Evolutionary conservation across 2,113 vertebrate genomes (phyloP).

Genomic region (Ammodytes dubius): DNA sequence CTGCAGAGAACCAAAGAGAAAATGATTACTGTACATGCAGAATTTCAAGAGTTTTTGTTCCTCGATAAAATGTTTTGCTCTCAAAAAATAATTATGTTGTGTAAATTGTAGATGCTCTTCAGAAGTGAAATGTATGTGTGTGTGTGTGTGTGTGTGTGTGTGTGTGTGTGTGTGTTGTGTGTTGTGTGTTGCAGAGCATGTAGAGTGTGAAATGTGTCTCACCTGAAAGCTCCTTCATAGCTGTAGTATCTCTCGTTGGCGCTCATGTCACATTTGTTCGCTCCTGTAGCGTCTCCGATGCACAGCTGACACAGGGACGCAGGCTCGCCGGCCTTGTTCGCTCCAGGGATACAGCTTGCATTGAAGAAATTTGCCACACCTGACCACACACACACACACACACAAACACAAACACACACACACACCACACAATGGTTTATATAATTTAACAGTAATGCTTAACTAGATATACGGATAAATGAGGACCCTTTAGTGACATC

Average conservation of each 20-base stretch:
- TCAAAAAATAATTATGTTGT: neutral
- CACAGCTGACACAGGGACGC: constrained; percentile 90
- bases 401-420: neutral
- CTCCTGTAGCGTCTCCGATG: constrained; percentile 79
- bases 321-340: constrained; percentile 69
- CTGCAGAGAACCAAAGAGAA: constrained; percentile 69
- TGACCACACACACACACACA: constrained; percentile 67
- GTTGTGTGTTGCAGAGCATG: no score
- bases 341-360: constrained; percentile 93
- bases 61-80: neutral
- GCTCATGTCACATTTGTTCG: constrained; percentile 82
- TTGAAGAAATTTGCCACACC: constrained; percentile 91
- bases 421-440: no score
- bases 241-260: constrained; percentile 88
- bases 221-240: constrained; percentile 96
- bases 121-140: neutral
- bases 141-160: neutral
- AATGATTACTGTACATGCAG: neutral
- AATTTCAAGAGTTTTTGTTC: neutral
- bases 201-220: constrained; percentile 19
- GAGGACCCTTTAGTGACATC: no score
- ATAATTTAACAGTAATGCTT: no score
- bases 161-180: neutral
- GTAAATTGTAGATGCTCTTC: neutral
- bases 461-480: no score